Evolutionary conservation across 1,140 invertebrate genomes (phyloP).

Genomic region (Diachasmimorpha longicaudata): DNA sequence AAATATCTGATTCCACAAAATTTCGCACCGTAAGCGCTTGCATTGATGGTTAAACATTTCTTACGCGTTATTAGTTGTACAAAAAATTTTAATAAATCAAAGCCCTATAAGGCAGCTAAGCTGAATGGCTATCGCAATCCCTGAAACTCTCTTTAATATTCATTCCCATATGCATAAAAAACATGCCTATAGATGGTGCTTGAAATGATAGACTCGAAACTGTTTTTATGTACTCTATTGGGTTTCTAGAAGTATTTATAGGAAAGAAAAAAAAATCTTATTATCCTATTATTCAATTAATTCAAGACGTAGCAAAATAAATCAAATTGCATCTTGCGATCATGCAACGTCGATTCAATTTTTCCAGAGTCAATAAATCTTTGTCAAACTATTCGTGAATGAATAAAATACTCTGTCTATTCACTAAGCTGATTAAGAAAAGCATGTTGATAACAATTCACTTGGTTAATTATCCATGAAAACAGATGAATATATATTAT

Average conservation of each 20-base stretch:
- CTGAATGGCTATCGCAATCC: too few relatives aligned
- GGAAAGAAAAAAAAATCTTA: neutral
- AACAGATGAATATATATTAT: neutral
- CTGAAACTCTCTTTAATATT: neutral
- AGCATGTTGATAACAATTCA: neutral
- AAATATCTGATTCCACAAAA: too few relatives aligned
- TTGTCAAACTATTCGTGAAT: neutral
- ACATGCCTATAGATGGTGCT: neutral
- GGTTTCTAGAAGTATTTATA: neutral
- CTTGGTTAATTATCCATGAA: neutral
- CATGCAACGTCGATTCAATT: constrained; percentile 14
- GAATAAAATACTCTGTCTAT: neutral
- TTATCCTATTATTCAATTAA: neutral
- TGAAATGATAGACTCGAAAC: neutral
- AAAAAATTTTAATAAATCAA: too few relatives aligned
- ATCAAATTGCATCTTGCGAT: neutral
- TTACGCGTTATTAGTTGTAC: too few relatives aligned
- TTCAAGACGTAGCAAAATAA: neutral
- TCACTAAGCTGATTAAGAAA: neutral
- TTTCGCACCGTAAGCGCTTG: too few relatives aligned
- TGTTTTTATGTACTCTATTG: neutral
- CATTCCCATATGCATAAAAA: neutral
- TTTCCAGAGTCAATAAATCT: constrained; percentile 13
- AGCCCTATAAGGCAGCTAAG: too few relatives aligned
- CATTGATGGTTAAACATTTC: too few relatives aligned